Conservation (phyloP, 1,140 invertebrate genomes). For the Orchesella cincta region DNA sequence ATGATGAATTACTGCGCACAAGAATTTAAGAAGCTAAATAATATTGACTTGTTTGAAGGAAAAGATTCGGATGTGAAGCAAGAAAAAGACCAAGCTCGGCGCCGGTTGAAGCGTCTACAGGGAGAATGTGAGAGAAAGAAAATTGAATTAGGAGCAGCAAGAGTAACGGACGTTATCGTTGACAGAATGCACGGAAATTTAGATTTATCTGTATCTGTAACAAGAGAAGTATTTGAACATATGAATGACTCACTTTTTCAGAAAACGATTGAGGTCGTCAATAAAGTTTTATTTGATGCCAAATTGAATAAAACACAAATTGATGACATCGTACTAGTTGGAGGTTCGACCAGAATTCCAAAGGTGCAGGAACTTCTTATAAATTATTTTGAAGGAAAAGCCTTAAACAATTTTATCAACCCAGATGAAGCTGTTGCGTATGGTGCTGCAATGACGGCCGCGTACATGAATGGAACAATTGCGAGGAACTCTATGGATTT, state of each 20-base stretch:
- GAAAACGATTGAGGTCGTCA: conserved; percentile 64
- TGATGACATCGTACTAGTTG: conserved; percentile 38
- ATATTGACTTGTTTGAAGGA: conserved; percentile 58
- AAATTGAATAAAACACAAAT: conserved; percentile 60
- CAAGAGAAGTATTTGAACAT: conserved; percentile 42
- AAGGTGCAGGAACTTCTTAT: conserved; percentile 24
- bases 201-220: conserved; percentile 63
- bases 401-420: conserved; percentile 56
- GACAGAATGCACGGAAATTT: conserved; percentile 25
- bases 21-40: conserved; percentile 64
- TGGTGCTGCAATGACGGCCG: conserved; percentile 66
- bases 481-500: conserved; percentile 30
- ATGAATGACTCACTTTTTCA: conserved; percentile 54
- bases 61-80: conserved; percentile 13
- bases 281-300: conserved; percentile 63
- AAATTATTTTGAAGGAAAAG: conserved; percentile 54
- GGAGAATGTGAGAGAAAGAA: conserved; percentile 39
- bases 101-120: conserved; percentile 30
- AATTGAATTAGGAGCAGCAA: not conserved
- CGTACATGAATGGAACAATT: conserved; percentile 55
- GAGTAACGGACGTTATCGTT: conserved; percentile 41
- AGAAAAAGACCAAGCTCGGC: not conserved
- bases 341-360: conserved; percentile 48
- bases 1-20: conserved; percentile 52
- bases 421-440: conserved; percentile 51